Percentiles rank a stretch among this genome's conserved stretches.
These are phyloP conservation scores for Sebastes wilsoni DNA, from an alignment of 2,797 vertebrate species.

Conservation along the genomic window DNA sequence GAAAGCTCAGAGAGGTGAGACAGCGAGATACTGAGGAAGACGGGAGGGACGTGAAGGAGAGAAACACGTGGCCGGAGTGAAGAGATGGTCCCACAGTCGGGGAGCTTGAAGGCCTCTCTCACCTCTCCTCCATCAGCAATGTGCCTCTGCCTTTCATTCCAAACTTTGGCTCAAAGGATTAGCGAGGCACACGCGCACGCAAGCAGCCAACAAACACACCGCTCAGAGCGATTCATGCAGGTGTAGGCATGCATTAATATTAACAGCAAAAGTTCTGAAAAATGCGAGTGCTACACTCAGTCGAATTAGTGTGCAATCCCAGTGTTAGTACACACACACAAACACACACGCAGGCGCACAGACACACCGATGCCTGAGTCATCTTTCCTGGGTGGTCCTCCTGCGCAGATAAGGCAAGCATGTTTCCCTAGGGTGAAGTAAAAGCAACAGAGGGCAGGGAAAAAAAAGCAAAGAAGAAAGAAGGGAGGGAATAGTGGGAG, in stretches of 20 bases:
- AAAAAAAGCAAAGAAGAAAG: conserved; percentile 69
- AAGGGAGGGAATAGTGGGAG: conserved; percentile 62
- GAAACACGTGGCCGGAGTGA: conserved; percentile 5
- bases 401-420: conserved; percentile 82
- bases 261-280: conserved; percentile 73
- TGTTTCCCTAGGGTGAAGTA: conserved; percentile 81
- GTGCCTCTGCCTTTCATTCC: conserved; percentile 69
- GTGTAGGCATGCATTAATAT: conserved; percentile 81
- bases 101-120: conserved; percentile 59
- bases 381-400: conserved; percentile 86
- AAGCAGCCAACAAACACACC: conserved; percentile 65
- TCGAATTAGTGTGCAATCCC: conserved; percentile 64
- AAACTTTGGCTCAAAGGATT: conserved; percentile 72
- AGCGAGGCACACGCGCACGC: conserved; percentile 60
- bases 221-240: conserved; percentile 73
- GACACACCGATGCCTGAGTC: conserved; percentile 67
- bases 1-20: conserved; percentile 34
- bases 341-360: conserved; percentile 19
- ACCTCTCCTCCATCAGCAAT: conserved; percentile 72
- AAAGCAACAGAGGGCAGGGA: conserved; percentile 77
- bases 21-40: conserved; percentile 4
- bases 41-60: conserved; percentile 15
- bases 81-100: conserved; percentile 23
- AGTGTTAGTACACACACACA: conserved; percentile 26
- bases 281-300: conserved; percentile 60